Evolutionary conservation across 2,797 vertebrate species (phyloP), one percentile per base, ranked within the genome.

Genomic region (Prunella strophiata): DNA sequence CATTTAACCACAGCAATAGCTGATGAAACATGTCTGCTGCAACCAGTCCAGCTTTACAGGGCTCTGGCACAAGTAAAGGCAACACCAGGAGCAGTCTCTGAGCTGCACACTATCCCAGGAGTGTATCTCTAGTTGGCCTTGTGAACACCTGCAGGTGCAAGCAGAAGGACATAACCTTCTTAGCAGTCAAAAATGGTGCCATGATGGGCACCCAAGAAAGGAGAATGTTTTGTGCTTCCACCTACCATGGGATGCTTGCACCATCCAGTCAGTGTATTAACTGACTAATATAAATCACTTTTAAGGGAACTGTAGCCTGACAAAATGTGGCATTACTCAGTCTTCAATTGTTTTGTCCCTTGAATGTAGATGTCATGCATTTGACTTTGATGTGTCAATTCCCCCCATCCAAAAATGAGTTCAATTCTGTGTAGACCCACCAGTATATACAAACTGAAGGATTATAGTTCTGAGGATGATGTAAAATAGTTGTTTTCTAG

Each of bases 101-200:
- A 65, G n/a, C 59, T 0, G 0, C 2, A 2, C 38, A 2, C n/a
- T 68, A 5, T 40, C 23, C 34, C 62, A 68, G 50, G n/a, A 43
- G 29, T 78, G 6, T 29, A 12, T 26, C 34, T 67, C 20, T 57
- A 22, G 9, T 2, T 48, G 30, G 23, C 22, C 58, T 74, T 67
- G 27, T 9, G 48, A 67, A 50, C 55, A 30, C 36, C 45, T 9
- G 4, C 58, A 38, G 32, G 30, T 58, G 25, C 43, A 79, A 85
- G 21, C 27, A 66, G 73, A 51, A 91, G 15, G 43, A 42, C 27
- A 5, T 36, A 54, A 75, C 27, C 52, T 85, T 47, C 34, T 55
- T 61, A 68, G 29, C 8, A 70, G 47, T 68, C 27, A 54, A 65
- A 93, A 93, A 79, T 0, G 1, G 4, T 45, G 54, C 57, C 50